Conservation (phyloP, 2,797 vertebrate species). For the Sebastes vulpes region DNA sequence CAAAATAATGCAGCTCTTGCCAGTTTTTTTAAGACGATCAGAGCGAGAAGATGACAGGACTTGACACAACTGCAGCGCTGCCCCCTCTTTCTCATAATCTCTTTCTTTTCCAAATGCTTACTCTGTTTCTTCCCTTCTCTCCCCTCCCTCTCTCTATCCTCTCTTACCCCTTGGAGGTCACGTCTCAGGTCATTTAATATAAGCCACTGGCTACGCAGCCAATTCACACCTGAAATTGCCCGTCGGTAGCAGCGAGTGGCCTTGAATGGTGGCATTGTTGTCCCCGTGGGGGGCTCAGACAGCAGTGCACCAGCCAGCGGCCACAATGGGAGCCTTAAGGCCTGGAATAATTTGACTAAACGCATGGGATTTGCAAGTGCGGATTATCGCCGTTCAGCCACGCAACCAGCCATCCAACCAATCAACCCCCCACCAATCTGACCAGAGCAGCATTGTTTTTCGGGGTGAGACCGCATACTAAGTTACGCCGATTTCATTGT, state of each 20-base stretch:
- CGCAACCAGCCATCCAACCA: slow-evolving; percentile 60
- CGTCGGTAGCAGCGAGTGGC: slow-evolving; percentile 67
- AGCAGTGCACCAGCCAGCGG: slow-evolving; percentile 66
- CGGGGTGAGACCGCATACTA: slow-evolving; percentile 9
- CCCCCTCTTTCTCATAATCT: slow-evolving; percentile 31
- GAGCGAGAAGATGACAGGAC: slow-evolving; percentile 44
- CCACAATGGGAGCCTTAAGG: slow-evolving; percentile 82
- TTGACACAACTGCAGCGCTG: slow-evolving; percentile 27
- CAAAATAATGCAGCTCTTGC: slow-evolving; percentile 30
- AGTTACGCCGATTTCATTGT: background rate
- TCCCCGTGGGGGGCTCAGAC: slow-evolving; percentile 78
- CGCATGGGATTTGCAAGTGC: slow-evolving; percentile 74
- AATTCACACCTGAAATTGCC: slow-evolving; percentile 86
- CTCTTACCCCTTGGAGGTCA: slow-evolving; percentile 63
- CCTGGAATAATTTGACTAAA: slow-evolving; percentile 86
- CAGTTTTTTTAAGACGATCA: slow-evolving; percentile 47
- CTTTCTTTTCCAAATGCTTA: slow-evolving; percentile 45
- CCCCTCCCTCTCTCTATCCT: slow-evolving; percentile 20
- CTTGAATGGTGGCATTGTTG: slow-evolving; percentile 85
- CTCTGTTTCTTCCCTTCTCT: slow-evolving; percentile 25
- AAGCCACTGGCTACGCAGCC: slow-evolving; percentile 74
- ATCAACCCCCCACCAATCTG: slow-evolving; percentile 61
- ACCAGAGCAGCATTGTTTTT: slow-evolving; percentile 58
- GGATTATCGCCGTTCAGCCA: slow-evolving; percentile 80
- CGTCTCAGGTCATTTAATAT: slow-evolving; percentile 81